Conservation (phyloP, 2,888 invertebrate genomes). For the Cyaniris semiargus region DNA sequence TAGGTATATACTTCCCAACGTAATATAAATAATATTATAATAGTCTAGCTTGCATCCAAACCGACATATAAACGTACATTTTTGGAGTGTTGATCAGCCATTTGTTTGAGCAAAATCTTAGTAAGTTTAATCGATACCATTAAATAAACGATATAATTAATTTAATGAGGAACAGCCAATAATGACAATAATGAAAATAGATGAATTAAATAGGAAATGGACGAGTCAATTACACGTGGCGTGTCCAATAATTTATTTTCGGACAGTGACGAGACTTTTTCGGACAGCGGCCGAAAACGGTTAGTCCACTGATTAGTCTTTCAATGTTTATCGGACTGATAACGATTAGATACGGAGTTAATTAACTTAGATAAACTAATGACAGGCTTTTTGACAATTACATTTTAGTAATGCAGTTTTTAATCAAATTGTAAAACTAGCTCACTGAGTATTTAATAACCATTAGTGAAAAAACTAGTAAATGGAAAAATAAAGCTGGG, state of each 20-base stretch:
- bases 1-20: too few relatives aligned
- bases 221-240: slow-evolving; percentile 59
- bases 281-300: slow-evolving; percentile 55
- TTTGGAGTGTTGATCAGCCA: too few relatives aligned
- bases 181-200: slow-evolving; percentile 26
- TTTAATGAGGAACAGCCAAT: background rate
- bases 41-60: too few relatives aligned
- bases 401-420: background rate
- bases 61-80: too few relatives aligned
- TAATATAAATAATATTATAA: too few relatives aligned
- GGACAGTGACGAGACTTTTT: slow-evolving; percentile 60
- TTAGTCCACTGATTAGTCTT: slow-evolving; percentile 57
- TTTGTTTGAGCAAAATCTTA: too few relatives aligned
- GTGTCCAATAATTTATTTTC: slow-evolving; percentile 59
- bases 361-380: slow-evolving; percentile 7
- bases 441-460: too few relatives aligned
- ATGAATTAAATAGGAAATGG: slow-evolving; percentile 43
- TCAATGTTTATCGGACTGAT: slow-evolving; percentile 35
- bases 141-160: too few relatives aligned
- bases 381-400: slow-evolving; percentile 2
- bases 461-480: too few relatives aligned
- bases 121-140: too few relatives aligned
- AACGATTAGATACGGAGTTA: slow-evolving; percentile 23
- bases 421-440: background rate
- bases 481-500: too few relatives aligned